A percentile compares a stretch with the other conserved stretches of the same genome.
Conservation (phyloP, 2,888 invertebrate species). For the Callosobruchus maculatus region DNA sequence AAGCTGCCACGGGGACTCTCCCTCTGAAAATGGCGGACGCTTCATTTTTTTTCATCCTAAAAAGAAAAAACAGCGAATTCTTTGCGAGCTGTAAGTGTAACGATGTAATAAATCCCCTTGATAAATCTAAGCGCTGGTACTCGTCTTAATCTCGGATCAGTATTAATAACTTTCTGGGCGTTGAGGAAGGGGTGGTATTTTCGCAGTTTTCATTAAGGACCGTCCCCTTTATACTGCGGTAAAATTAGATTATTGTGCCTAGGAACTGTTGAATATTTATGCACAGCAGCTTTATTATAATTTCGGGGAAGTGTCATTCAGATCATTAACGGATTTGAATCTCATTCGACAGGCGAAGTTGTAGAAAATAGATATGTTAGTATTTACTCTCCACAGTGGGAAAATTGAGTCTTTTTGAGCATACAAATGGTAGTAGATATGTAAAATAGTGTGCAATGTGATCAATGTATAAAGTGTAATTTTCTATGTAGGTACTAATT, state of each 20-base stretch:
- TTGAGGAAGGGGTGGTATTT: neutral
- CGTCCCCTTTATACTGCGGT: neutral
- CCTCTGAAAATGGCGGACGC: neutral
- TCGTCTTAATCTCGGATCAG: neutral
- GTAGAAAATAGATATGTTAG: too few species aligned
- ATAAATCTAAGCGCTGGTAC: neutral
- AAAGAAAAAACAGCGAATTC: neutral
- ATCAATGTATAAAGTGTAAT: too few species aligned
- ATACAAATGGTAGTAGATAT: too few species aligned
- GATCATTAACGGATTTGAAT: too few species aligned
- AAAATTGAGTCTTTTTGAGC: too few species aligned
- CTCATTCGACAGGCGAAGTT: too few species aligned
- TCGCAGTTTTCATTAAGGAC: neutral
- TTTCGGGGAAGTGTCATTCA: too few species aligned
- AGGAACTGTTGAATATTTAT: neutral
- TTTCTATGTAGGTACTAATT: too few species aligned
- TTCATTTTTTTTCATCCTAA: neutral
- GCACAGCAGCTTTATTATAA: too few species aligned
- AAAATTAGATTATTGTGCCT: neutral
- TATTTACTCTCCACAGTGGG: too few species aligned
- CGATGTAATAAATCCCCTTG: neutral
- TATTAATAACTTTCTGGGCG: neutral
- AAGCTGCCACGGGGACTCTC: neutral
- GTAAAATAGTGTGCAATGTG: too few species aligned
- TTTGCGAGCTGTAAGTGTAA: neutral